Evolutionary conservation across 2,888 invertebrate genomes (phyloP).

Genomic region (Syritta pipiens): DNA sequence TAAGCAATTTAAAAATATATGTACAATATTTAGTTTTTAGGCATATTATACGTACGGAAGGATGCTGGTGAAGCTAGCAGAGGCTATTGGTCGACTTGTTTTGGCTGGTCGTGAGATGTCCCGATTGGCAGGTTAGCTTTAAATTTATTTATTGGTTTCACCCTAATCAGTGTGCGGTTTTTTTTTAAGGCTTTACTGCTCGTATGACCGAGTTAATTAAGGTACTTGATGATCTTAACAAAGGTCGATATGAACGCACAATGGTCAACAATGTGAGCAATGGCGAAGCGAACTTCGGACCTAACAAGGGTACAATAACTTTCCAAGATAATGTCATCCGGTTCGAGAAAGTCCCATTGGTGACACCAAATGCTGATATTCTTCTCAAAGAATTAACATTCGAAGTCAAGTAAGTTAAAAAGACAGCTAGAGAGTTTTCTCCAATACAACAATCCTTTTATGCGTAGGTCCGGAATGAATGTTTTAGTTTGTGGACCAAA

Average conservation of each 20-base stretch:
- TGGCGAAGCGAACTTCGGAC: slow-evolving; percentile 80
- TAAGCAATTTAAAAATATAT: background rate
- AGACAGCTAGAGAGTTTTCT: background rate
- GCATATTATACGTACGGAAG: slow-evolving; percentile 98
- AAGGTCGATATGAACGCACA: slow-evolving; percentile 85
- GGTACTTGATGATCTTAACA: slow-evolving; percentile 91
- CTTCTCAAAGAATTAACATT: slow-evolving; percentile 93
- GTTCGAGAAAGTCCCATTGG: slow-evolving; percentile 95
- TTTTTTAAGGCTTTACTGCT: slow-evolving; percentile 85
- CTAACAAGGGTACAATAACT: slow-evolving; percentile 89
- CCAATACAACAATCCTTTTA: background rate
- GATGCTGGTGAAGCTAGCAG: slow-evolving; percentile 89
- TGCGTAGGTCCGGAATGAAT: slow-evolving; percentile 91
- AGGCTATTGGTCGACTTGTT: slow-evolving; percentile 97
- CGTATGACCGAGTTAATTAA: slow-evolving; percentile 93
- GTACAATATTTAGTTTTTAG: slow-evolving; percentile 78
- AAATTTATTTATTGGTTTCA: background rate
- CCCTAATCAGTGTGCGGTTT: background rate
- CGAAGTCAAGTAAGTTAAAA: slow-evolving; percentile 86
- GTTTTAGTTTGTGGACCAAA: slow-evolving; percentile 99
- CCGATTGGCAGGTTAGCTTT: slow-evolving; percentile 86
- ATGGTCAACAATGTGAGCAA: slow-evolving; percentile 80
- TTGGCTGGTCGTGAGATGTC: slow-evolving; percentile 97
- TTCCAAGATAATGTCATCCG: slow-evolving; percentile 93
- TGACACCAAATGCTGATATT: slow-evolving; percentile 98